Percentiles rank a stretch among this genome's conserved stretches.
Evolutionary conservation across 2,888 invertebrate genomes (phyloP).

Genomic region (Volucella zonaria): DNA sequence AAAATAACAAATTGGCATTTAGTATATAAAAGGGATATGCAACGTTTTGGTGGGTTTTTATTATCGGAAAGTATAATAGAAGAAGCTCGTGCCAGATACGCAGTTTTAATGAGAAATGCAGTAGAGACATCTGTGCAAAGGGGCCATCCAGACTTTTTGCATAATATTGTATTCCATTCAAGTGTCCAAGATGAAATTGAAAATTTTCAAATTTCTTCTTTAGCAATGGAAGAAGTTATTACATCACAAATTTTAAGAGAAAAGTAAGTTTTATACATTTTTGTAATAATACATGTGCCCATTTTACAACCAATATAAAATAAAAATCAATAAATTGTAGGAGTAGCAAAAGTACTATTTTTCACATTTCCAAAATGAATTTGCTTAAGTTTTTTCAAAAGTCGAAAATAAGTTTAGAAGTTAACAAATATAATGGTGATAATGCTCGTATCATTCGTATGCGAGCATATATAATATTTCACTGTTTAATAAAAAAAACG

Average conservation of each 20-base stretch:
- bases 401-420: no score
- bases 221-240: slow-evolving; percentile 84
- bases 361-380: no score
- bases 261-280: slow-evolving; percentile 78
- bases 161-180: slow-evolving; percentile 80
- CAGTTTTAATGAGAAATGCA: slow-evolving; percentile 80
- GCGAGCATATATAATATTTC: no score
- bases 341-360: no score
- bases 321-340: no score
- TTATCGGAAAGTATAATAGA: slow-evolving; percentile 76
- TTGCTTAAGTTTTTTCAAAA: no score
- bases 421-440: no score
- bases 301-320: no score
- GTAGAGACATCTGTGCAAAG: slow-evolving; percentile 79
- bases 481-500: no score
- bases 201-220: slow-evolving; percentile 82
- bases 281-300: neutral
- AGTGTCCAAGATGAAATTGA: slow-evolving; percentile 80
- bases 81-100: slow-evolving; percentile 80
- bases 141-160: slow-evolving; percentile 81
- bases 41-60: slow-evolving; percentile 31
- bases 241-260: slow-evolving; percentile 83
- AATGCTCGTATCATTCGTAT: no score
- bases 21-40: slow-evolving; percentile 23
- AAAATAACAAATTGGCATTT: neutral